A percentile compares a stretch with the other conserved stretches of the same genome.
These are phyloP conservation scores for Callinectes sapidus DNA, from an alignment of 2,888 invertebrate species.

Conservation along the genomic window DNA sequence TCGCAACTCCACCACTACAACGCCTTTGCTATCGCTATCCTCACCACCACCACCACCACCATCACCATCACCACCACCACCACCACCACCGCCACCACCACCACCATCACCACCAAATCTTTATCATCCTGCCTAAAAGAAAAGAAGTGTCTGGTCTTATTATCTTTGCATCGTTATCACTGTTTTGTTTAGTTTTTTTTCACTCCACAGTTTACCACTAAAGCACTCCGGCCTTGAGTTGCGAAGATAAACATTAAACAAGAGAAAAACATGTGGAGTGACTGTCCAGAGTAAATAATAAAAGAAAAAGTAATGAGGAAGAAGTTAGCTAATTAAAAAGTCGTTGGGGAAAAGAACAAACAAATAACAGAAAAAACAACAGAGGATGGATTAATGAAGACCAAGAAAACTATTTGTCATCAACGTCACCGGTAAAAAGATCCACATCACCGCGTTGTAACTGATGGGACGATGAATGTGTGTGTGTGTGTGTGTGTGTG, in stretches of 20 bases:
- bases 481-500: no score
- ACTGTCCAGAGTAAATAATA: background rate
- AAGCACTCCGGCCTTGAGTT: background rate
- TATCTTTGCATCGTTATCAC: no score
- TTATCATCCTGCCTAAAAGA: background rate
- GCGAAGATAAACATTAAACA: background rate
- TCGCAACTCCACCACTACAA: background rate
- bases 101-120: background rate
- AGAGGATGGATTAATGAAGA: no score
- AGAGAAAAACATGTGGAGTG: background rate
- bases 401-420: no score
- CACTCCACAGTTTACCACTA: background rate
- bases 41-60: background rate
- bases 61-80: constrained; percentile 1
- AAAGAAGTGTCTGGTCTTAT: no score
- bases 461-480: no score
- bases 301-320: background rate
- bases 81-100: background rate
- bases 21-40: background rate
- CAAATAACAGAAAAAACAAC: no score
- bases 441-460: no score
- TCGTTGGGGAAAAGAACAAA: no score
- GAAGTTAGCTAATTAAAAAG: no score
- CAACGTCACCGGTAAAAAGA: no score
- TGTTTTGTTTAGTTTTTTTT: background rate